Base-by-base conservation (phyloP, 2,113 vertebrate genomes). In the Leptosomus discolor region DNA sequence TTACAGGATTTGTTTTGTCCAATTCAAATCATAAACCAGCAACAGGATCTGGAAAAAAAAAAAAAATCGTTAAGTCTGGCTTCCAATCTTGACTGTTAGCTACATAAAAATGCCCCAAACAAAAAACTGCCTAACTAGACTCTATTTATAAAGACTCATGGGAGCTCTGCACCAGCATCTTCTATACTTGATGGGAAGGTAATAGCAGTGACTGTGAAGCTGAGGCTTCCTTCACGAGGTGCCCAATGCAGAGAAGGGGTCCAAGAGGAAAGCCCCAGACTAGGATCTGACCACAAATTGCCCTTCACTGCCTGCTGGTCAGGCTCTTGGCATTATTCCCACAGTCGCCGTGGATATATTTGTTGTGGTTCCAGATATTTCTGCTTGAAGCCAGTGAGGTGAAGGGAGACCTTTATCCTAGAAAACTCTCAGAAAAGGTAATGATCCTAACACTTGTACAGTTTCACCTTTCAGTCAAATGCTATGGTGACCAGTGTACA, bases 301-400 rank as follows among this genome's bases (percentile, higher is more conserved):
- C 22, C 17, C 27, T 85, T 94, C 41, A 12, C 58, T 80, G 34
- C 29, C n/a, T 64, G 15, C 60, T 48, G 36, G 26, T 83, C 36
- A 76, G 21, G 48, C 20, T 53, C 23, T 41, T 76, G 45, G 17
- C 36, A 7, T 37, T 61, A 89, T 48, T 20, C 3, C 22, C 5
- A 2, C 16, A 23, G n/a, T 14, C 2, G 0, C 20, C 37, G 4
- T n/a, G 71, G n/a, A 57, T 74, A 2, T 21, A 36, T 85, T 70
- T 77, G 11, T 61, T 77, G n/a, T 41, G 29, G 9, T 77, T 91
- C 45, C 50, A 46, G 34, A 23, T 81, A 64, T 37, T 88, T 81
- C 64, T 92, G 26, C 58, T 79, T 86, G 67, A 91, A 70, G 32
- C 34, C 30, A 53, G 19, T 73, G 56, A 58, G 32, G 23, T 63